Evolutionary conservation across 2,113 vertebrate genomes (phyloP).

Genomic region (Pholis gunnellus): DNA sequence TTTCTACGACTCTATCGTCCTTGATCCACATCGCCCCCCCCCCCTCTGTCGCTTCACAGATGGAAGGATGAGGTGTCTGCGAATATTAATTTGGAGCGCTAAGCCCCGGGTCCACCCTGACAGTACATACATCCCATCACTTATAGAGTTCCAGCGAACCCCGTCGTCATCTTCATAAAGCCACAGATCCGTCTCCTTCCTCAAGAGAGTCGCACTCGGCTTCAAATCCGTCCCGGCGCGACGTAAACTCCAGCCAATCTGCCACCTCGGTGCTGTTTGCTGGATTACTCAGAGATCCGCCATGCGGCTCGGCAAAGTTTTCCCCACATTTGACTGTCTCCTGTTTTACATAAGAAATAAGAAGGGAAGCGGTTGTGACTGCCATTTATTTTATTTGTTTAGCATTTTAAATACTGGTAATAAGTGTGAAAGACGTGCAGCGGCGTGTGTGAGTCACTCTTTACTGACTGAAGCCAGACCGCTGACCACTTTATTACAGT

Average conservation of each 20-base stretch:
- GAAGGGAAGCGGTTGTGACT: neutral
- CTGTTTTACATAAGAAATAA: neutral
- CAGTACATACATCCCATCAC: constrained; percentile 74
- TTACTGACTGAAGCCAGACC: constrained; percentile 12
- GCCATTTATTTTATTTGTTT: neutral
- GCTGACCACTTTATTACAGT: neutral
- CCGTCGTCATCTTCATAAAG: constrained; percentile 70
- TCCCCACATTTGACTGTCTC: constrained; percentile 1
- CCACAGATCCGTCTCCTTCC: constrained; percentile 56
- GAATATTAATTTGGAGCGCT: constrained; percentile 78
- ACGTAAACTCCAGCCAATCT: constrained; percentile 67
- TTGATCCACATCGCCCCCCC: constrained; percentile 27
- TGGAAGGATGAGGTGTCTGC: constrained; percentile 73
- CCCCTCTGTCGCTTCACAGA: constrained; percentile 69
- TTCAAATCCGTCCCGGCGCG: constrained; percentile 43
- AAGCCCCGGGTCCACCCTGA: constrained; percentile 72
- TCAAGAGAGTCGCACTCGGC: constrained; percentile 42
- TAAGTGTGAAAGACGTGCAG: neutral
- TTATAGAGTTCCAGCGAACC: constrained; percentile 46
- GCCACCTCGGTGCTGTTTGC: constrained; percentile 55
- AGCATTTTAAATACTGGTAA: neutral
- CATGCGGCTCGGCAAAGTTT: constrained; percentile 1
- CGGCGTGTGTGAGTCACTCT: constrained; percentile 64
- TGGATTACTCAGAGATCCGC: constrained; percentile 33
- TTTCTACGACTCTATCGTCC: constrained; percentile 35